These are phyloP conservation scores for Condylostylus longicornis DNA, from an alignment of 1,140 invertebrate species.

Conservation along the genomic window DNA sequence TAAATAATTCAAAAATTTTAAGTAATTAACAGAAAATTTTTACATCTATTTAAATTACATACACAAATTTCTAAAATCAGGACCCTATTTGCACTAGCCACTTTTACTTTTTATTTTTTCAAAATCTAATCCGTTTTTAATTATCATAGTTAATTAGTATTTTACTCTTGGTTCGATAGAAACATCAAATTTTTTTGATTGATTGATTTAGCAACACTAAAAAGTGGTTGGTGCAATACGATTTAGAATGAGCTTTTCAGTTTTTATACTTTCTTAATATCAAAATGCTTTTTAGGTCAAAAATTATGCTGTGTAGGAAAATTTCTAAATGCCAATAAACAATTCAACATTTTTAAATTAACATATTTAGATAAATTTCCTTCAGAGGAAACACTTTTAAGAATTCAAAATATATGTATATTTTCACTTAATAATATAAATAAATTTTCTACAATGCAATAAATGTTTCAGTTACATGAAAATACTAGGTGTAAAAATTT, in stretches of 20 bases:
- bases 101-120: constrained; percentile 11
- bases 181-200: neutral
- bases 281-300: neutral
- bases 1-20: neutral
- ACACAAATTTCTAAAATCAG: no score
- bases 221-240: no score
- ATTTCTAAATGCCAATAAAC: neutral
- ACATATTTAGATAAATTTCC: neutral
- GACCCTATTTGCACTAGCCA: no score
- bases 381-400: neutral
- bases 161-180: no score
- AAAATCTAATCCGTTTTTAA: constrained; percentile 18
- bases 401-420: neutral
- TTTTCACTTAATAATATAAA: no score
- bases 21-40: no score
- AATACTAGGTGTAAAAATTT: neutral
- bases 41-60: no score
- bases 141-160: constrained; percentile 15
- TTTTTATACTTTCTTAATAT: neutral
- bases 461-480: no score
- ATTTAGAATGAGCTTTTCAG: no score
- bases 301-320: neutral
- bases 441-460: no score
- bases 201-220: neutral
- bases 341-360: neutral